Evolutionary conservation across 2,888 invertebrate species (phyloP), one percentile per base, ranked within the genome.

Genomic region (Odontomyia ornata): DNA sequence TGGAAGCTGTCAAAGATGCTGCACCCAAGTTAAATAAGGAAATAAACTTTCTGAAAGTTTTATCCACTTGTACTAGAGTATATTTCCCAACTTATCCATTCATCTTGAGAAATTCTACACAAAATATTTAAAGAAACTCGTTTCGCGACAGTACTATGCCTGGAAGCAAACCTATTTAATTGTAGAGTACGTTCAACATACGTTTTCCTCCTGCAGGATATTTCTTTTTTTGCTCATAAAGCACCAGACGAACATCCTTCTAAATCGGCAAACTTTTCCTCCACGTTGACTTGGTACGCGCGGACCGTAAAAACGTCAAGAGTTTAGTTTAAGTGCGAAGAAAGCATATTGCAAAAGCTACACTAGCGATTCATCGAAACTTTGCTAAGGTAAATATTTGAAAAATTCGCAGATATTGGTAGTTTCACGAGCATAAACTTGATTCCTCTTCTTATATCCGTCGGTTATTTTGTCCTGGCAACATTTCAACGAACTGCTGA

Each of bases 331-430:
- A 64, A 64, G 30, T 64, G 64, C 64, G 30, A 64, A n/a, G 13
- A 30, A 30, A 64, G 30, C 64, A 28, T 64, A 64, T 28, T 64
- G 27, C 71, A 71, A 71, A 36, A 71, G n/a, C 25, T 47, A 72
- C 43, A 52, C 62, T 76, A 75, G 72, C 75, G 69, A 69, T 76
- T 77, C 75, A 75, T 75, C 67, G 64, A 76, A 78, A 78, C 62
- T 76, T 52, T 36, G 57, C 71, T 28, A 23, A 75, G 60, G 77
- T 78, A 69, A 75, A 57, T 76, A 76, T 71, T 71, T 78, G 76
- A 76, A 76, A 78, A 78, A 78, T 76, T 77, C 65, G 13, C 57
- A 36, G 73, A 28, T 71, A 46, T 46, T 25, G 11, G n/a, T n/a
- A 64, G 64, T 64, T 71, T 71, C 27, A 27, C 43, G 27, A 47